Base-by-base conservation (phyloP, 2,113 vertebrate species). In the Microcebus lehilahytsara region DNA sequence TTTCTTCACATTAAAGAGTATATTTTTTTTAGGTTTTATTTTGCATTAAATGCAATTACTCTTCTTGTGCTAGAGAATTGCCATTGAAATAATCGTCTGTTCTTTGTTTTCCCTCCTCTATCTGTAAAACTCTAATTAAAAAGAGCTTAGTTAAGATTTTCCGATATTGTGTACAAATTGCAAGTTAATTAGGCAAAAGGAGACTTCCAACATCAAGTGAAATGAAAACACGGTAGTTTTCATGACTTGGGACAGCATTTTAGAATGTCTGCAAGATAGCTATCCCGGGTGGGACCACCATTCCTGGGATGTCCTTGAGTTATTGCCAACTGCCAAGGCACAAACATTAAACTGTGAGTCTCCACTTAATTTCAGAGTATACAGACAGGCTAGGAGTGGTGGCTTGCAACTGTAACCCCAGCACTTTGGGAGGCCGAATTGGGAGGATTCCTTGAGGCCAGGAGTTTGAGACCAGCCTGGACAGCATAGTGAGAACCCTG, bases 241-340 rank as follows among this genome's bases (percentile, higher is more conserved):
- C 8, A 20, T 27, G 42, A 1, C 23, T 9, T 6, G 66, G 42
- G n/a, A 58, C 4, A 27, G 17, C 1, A 0, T 7, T 7, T 67
- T 25, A 74, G 53, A 49, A 62, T 40, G 66, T 79, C 32, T 7
- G 91, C 49, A 20, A 37, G 30, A 51, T 0, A 0, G 0, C 23
- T 17, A 9, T 1, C 14, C 69, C 67, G 27, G 34, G 7, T 22
- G 1, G 25, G 5, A 32, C 10, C 6, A 0, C 37, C 42, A 6
- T 46, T 91, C 89, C 37, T 25, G 22, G 13, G 75, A n/a, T 5
- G 0, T 8, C 0, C 11, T 25, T 11, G 0, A 51, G 19, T 85
- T 79, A 32, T 23, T 0, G 0, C 4, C 30, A 37, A 0, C 1
- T 6, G 1, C 81, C 71, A 37, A 2, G 62, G 0, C 20, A 2